Evolutionary conservation across 37 sponge, comb jelly and placozoan genomes (phyloP), one percentile per base, ranked within the genome.

Genomic region (Mnemiopsis leidyi): DNA sequence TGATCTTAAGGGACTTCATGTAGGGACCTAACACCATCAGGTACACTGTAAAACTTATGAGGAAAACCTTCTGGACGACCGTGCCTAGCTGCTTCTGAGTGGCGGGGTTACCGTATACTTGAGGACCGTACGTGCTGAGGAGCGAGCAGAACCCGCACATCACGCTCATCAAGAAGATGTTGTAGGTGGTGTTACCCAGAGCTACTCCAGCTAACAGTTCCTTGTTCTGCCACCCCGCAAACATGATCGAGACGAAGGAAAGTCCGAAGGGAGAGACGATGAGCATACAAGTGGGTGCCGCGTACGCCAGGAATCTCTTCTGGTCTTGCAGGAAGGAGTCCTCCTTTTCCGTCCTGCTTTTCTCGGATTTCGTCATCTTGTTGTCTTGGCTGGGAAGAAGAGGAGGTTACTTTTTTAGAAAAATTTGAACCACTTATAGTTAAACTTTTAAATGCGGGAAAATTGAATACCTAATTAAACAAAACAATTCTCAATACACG

Each of bases 181-280:
- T 85, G 36, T 30, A 34, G 34, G 82, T 79, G 36, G 36, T 79
- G 36, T 79, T 79, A 13, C 82, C 82, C 33, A 79, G 82, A 2
- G 82, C 82, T 20, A 79, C 82, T 36, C 82, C 82, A 7, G 82
- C 23, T 29, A 79, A 36, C 36, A 79, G 82, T 33, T 79, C 82
- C 82, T 79, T 79, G 37, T 35, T 79, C 82, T 79, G 82, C 82
- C 82, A 35, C 37, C 82, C 82, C 29, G 90, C 90, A 33, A 85
- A 85, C 90, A 85, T 85, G 90, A 85, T 85, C 25, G 90, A 36
- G 20, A 85, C 90, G 90, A 85, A 85, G 40, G 61, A 40, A 29
- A 85, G 90, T 0, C 90, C 90, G 29, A 39, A 85, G 39, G 90
- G 90, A 61, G 61, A 40, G 3, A 85, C 90, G 13, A 85, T 33